A percentile compares a stretch with the other conserved stretches of the same genome.
phyloP scores from a whole-genome alignment of 1,140 invertebrate species.

The Chionoecetes opilio region DNA sequence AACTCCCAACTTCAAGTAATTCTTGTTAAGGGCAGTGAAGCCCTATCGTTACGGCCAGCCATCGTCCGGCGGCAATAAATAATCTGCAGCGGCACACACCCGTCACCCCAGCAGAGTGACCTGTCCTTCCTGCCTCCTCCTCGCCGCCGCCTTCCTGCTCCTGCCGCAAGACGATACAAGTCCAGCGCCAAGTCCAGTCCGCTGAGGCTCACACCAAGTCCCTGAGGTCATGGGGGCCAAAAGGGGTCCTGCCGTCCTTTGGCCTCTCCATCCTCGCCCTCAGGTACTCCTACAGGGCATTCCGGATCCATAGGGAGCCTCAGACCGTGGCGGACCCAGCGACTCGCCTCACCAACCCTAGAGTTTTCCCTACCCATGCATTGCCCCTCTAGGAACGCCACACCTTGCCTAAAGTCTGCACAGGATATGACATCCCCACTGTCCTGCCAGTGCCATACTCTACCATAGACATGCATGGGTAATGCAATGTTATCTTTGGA shows the following conservation, averaged over 20 bases:
- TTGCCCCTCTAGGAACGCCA: background rate
- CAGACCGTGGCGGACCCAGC: background rate
- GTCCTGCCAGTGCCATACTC: background rate
- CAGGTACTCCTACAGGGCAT: background rate
- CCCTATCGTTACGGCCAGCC: slow-evolving; percentile 49
- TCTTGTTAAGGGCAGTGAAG: slow-evolving; percentile 69
- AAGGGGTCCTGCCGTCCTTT: background rate
- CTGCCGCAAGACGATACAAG: background rate
- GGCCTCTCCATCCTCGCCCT: background rate
- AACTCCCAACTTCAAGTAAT: slow-evolving; percentile 68
- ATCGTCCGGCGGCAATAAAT: background rate
- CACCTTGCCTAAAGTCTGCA: background rate
- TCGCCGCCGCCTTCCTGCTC: background rate
- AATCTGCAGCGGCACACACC: background rate
- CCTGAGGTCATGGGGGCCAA: background rate
- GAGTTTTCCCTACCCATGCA: background rate
- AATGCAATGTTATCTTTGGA: too few species aligned
- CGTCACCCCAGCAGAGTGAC: background rate
- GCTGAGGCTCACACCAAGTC: background rate
- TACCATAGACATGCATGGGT: background rate
- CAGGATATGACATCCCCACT: background rate
- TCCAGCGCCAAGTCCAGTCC: background rate
- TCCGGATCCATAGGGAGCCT: background rate
- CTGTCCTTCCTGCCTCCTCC: background rate
- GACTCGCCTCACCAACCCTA: background rate